Conservation (phyloP, 1,140 invertebrate genomes). For the Thaumatotibia leucotreta region DNA sequence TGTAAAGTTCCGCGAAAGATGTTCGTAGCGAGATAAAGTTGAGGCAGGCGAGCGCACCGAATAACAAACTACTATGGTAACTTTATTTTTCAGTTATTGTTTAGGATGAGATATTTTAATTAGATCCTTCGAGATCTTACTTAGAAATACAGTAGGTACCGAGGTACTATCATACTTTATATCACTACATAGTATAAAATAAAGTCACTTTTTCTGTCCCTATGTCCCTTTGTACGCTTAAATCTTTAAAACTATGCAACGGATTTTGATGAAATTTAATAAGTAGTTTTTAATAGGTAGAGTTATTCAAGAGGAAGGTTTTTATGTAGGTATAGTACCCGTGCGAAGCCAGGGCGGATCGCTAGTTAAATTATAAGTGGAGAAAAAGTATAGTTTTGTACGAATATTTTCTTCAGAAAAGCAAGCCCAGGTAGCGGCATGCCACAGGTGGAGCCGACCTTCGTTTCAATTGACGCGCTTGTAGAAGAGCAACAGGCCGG, state of each 20-base stretch:
- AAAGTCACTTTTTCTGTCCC: too few relatives aligned
- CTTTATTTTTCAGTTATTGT: neutral
- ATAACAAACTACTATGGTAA: neutral
- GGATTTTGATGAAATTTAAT: too few relatives aligned
- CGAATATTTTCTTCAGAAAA: neutral
- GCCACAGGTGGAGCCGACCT: conserved; percentile 33
- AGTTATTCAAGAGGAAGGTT: too few relatives aligned
- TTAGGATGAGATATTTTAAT: neutral
- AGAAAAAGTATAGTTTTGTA: neutral
- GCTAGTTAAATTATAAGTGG: too few relatives aligned
- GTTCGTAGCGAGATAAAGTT: neutral
- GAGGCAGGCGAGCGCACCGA: neutral
- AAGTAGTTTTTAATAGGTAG: too few relatives aligned
- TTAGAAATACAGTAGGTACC: neutral
- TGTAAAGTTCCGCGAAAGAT: neutral
- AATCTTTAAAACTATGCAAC: too few relatives aligned
- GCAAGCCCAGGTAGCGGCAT: neutral
- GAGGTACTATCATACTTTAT: too few relatives aligned
- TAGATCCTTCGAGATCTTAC: neutral
- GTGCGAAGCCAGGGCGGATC: too few relatives aligned
- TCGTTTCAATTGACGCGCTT: conserved; percentile 22
- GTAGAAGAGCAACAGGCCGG: conserved; percentile 23
- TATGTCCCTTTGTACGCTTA: too few relatives aligned
- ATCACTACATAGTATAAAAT: too few relatives aligned
- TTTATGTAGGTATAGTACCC: too few relatives aligned